Evolutionary conservation across 1,140 invertebrate species (phyloP).

Genomic region (Diuraphis noxia): DNA sequence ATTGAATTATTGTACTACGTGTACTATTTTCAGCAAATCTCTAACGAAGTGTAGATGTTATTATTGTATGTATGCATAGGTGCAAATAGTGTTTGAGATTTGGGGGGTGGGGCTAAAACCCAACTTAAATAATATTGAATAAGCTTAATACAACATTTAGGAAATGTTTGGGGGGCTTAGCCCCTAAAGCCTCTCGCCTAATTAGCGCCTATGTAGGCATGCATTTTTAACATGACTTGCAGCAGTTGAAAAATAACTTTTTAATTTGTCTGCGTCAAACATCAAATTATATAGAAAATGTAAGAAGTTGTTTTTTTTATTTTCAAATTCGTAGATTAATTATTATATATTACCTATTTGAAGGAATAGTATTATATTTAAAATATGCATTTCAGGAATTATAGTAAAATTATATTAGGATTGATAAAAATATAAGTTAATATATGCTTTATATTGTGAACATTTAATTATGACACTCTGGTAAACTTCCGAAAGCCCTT

Average conservation of each 20-base stretch:
- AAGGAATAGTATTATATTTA: background rate
- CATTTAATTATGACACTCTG: conserved; percentile 24
- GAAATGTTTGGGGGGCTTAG: too few species aligned
- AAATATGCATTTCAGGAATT: background rate
- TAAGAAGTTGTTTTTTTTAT: background rate
- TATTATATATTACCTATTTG: background rate
- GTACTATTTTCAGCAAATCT: background rate
- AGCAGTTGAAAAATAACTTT: too few species aligned
- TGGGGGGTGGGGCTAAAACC: too few species aligned
- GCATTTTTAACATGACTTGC: background rate
- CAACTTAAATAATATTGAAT: too few species aligned
- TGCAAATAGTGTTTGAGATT: too few species aligned
- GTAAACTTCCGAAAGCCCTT: conserved; percentile 18
- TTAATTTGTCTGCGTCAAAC: background rate
- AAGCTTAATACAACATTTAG: too few species aligned
- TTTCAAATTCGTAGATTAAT: background rate
- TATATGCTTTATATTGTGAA: background rate
- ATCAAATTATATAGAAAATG: background rate
- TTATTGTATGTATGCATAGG: too few species aligned
- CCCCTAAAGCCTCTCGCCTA: too few species aligned
- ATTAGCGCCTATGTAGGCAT: too few species aligned
- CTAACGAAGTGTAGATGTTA: background rate
- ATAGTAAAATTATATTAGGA: too few species aligned
- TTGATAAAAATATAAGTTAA: background rate
- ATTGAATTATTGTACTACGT: background rate